Evolutionary conservation across 2,888 invertebrate species (phyloP).

Genomic region (Stenodema calcarata): DNA sequence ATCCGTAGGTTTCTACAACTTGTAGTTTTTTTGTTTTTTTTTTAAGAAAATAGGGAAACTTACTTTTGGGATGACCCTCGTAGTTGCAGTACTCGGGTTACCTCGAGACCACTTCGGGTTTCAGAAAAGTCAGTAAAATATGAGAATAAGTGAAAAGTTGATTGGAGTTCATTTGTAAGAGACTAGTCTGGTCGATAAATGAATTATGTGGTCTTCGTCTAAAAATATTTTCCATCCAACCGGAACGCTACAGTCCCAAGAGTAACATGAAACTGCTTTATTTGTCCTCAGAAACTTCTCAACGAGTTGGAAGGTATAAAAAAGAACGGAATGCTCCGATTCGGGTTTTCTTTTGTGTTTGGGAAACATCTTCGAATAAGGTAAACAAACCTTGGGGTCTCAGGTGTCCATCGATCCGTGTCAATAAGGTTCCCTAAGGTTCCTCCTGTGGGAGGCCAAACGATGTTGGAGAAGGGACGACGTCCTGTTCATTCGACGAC

Average conservation of each 20-base stretch:
- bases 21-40: no score
- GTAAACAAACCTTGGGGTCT: not conserved
- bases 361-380: not conserved
- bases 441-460: not conserved
- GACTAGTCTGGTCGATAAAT: no score
- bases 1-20: no score
- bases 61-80: no score
- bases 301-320: not conserved
- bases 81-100: no score
- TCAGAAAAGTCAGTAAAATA: no score
- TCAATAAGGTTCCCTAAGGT: not conserved
- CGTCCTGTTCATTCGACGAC: not conserved
- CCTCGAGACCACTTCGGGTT: no score
- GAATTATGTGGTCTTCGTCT: no score
- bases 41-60: no score
- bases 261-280: not conserved
- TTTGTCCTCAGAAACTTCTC: not conserved
- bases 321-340: not conserved
- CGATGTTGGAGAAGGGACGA: not conserved
- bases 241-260: not conserved
- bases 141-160: no score
- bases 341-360: not conserved
- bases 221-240: no score
- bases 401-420: not conserved
- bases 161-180: no score